Percentiles rank a stretch among this genome's conserved stretches.
These are phyloP conservation scores for Drosophila atroscutellata DNA, from an alignment of 2,888 invertebrate species.

Conservation along the genomic window DNA sequence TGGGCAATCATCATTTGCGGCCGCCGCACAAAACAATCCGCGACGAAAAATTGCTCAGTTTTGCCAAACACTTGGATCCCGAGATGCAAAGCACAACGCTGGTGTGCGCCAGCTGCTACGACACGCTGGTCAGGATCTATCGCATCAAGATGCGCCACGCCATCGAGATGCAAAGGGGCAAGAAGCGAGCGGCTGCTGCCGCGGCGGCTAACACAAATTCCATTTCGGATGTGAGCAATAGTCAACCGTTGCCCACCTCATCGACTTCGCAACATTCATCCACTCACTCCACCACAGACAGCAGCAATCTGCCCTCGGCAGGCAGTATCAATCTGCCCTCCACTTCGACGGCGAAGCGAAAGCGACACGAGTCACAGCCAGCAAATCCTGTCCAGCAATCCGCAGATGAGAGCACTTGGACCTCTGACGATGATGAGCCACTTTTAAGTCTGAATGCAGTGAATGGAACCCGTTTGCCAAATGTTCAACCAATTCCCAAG, in stretches of 20 bases:
- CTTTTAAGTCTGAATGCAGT: constrained; percentile 65
- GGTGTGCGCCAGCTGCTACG: constrained; percentile 54
- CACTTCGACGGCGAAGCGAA: constrained; percentile 24
- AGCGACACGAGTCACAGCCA: constrained; percentile 14
- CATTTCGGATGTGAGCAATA: constrained; percentile 54
- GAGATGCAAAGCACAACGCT: constrained; percentile 42
- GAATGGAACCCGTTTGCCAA: constrained; percentile 68
- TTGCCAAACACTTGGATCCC: constrained; percentile 45
- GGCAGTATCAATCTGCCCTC: not conserved
- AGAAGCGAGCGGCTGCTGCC: not conserved
- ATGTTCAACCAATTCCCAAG: constrained; percentile 61
- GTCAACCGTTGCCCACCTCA: constrained; percentile 13
- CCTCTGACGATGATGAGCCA: constrained; percentile 37
- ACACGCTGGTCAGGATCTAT: constrained; percentile 39
- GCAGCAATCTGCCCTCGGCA: not conserved
- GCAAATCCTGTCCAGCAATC: not conserved
- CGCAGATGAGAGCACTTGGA: too few species aligned
- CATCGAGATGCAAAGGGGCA: not conserved
- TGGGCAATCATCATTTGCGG: constrained; percentile 41
- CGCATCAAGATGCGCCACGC: constrained; percentile 43
- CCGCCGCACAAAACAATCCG: constrained; percentile 36
- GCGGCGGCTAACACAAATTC: constrained; percentile 17
- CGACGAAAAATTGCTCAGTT: constrained; percentile 42
- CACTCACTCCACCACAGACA: not conserved
- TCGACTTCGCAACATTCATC: not conserved